Conservation (phyloP, 1,140 invertebrate genomes). For the Pseudomyrmex pallidus region DNA sequence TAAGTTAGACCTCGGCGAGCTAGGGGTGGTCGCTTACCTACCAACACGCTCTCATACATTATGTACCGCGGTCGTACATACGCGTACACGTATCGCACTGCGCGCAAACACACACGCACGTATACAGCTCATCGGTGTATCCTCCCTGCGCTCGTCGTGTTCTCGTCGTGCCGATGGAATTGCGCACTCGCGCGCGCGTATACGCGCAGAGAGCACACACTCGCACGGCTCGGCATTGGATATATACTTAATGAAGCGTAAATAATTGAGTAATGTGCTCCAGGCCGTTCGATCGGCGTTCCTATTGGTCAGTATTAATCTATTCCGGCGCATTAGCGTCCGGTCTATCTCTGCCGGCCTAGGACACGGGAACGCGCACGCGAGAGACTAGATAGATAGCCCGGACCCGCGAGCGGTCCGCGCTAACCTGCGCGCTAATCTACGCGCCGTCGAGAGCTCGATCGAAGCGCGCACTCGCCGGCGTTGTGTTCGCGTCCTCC, state of each 20-base stretch:
- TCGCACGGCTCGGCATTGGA: slow-evolving; percentile 83
- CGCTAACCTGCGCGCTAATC: slow-evolving; percentile 33
- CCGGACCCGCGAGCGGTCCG: slow-evolving; percentile 40
- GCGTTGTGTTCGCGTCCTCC: background rate
- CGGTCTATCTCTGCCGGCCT: slow-evolving; percentile 77
- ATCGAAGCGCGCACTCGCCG: background rate
- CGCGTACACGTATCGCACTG: slow-evolving; percentile 63
- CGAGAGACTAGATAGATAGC: slow-evolving; percentile 52
- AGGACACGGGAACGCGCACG: slow-evolving; percentile 63
- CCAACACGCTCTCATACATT: slow-evolving; percentile 84
- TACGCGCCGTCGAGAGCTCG: background rate
- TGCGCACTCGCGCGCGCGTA: slow-evolving; percentile 53
- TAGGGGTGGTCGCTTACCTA: slow-evolving; percentile 84
- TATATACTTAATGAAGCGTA: slow-evolving; percentile 86
- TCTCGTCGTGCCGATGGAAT: slow-evolving; percentile 50
- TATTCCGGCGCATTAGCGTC: slow-evolving; percentile 85
- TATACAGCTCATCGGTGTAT: background rate
- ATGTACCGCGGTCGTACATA: slow-evolving; percentile 79
- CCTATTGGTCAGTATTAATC: slow-evolving; percentile 86
- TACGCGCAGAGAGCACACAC: slow-evolving; percentile 1
- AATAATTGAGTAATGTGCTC: slow-evolving; percentile 86
- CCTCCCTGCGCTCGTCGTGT: slow-evolving; percentile 31
- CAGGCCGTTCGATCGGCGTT: slow-evolving; percentile 84
- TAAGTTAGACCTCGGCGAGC: slow-evolving; percentile 84
- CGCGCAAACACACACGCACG: slow-evolving; percentile 14